These are phyloP conservation scores for Stenichneumon culpator DNA, from an alignment of 2,888 invertebrate species.

Conservation along the genomic window DNA sequence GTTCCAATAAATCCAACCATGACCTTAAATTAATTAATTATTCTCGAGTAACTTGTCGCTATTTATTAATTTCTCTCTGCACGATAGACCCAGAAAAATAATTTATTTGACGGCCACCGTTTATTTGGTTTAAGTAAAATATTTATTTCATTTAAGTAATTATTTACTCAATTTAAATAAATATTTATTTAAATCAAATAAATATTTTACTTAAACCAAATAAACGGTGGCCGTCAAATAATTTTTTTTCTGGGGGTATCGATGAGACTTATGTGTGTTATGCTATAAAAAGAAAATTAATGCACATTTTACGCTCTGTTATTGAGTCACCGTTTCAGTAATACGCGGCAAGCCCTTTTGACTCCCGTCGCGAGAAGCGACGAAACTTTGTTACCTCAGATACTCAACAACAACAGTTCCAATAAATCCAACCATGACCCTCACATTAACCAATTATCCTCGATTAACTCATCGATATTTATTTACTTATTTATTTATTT, in stretches of 20 bases:
- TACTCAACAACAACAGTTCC: not conserved
- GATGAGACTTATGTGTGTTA: no score
- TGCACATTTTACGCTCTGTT: not conserved
- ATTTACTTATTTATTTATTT: not conserved
- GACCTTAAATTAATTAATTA: not conserved
- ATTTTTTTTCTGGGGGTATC: no score
- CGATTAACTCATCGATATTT: not conserved
- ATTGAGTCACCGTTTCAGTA: not conserved
- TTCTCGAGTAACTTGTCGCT: constrained; percentile 2
- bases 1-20: not conserved
- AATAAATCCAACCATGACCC: not conserved
- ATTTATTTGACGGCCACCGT: no score
- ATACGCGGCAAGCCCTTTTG: not conserved
- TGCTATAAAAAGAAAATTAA: not conserved
- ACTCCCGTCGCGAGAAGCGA: not conserved
- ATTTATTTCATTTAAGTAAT: no score
- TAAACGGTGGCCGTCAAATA: no score
- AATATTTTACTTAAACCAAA: no score
- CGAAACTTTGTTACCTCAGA: no score
- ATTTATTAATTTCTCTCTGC: not conserved
- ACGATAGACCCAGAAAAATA: no score
- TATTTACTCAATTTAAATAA: no score
- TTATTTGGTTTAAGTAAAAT: no score
- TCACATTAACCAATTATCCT: not conserved
- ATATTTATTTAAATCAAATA: no score